phyloP scores from a whole-genome alignment of 2,888 invertebrate species.

The Lithophane ornitopus region DNA sequence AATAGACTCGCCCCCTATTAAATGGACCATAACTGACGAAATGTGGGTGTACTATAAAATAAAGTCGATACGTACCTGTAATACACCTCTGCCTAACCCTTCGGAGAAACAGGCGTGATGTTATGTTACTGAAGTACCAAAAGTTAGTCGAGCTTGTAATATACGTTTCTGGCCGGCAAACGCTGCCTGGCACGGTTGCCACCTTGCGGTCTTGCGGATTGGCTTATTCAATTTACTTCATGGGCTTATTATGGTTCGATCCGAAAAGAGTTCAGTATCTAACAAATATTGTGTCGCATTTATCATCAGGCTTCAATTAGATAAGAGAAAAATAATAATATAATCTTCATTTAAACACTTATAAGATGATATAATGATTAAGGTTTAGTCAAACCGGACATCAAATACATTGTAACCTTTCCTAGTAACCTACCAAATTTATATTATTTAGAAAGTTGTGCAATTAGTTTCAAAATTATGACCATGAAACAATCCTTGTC shows the following conservation, averaged over 20 bases:
- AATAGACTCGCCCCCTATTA: neutral
- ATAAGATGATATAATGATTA: conserved; percentile 8
- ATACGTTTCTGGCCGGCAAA: neutral
- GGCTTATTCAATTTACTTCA: neutral
- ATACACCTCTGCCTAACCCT: neutral
- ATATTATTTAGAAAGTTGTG: conserved; percentile 14
- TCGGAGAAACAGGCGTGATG: neutral
- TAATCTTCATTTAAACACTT: conserved; percentile 5
- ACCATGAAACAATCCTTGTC: conserved; percentile 43
- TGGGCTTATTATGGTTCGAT: neutral
- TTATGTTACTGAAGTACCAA: too few relatives aligned
- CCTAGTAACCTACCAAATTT: too few relatives aligned
- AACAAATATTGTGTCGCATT: neutral
- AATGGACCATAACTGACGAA: too few relatives aligned
- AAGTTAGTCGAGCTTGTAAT: neutral
- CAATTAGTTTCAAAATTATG: conserved; percentile 31
- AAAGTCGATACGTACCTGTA: too few relatives aligned
- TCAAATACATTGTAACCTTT: conserved; percentile 11
- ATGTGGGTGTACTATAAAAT: too few relatives aligned
- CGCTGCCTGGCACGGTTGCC: neutral
- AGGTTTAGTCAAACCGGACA: conserved; percentile 14
- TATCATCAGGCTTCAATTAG: neutral
- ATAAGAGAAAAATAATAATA: neutral
- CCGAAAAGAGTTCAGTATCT: too few relatives aligned
- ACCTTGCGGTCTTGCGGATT: neutral